Percentiles rank a stretch among this genome's conserved stretches.
Conservation (phyloP, 2,888 invertebrate species). For the Electrophaes corylata region DNA sequence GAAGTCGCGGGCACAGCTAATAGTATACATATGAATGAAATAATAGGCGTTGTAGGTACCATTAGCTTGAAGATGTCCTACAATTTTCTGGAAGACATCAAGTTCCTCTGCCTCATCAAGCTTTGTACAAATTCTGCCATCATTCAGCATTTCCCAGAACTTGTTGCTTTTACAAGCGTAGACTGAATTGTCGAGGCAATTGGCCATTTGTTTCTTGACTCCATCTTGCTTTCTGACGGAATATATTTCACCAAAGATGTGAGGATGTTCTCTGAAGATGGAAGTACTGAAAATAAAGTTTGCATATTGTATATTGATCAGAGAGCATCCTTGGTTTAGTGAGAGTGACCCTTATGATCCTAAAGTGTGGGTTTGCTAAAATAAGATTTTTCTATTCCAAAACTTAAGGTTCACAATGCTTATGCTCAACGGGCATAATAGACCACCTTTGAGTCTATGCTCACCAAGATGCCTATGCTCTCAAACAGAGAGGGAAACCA, state of each 20-base stretch:
- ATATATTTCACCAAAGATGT: slow-evolving; percentile 24
- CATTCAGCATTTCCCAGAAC: slow-evolving; percentile 20
- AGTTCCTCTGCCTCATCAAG: slow-evolving; percentile 7
- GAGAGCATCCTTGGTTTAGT: too few species aligned
- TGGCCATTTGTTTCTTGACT: not conserved
- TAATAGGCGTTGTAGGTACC: not conserved
- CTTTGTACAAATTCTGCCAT: slow-evolving; percentile 8
- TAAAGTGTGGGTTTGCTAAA: too few species aligned
- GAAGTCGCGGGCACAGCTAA: too few species aligned
- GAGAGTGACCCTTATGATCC: too few species aligned
- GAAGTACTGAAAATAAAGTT: slow-evolving; percentile 16
- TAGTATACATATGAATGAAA: too few species aligned
- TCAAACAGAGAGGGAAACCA: too few species aligned
- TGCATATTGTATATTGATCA: not conserved
- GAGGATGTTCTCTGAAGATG: slow-evolving; percentile 17
- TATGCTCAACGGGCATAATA: too few species aligned
- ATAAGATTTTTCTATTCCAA: too few species aligned
- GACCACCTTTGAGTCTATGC: too few species aligned
- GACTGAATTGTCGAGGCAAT: slow-evolving; percentile 12
- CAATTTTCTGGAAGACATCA: slow-evolving; percentile 24
- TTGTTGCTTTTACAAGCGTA: slow-evolving; percentile 20
- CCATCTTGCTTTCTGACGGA: slow-evolving; percentile 12
- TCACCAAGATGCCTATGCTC: too few species aligned
- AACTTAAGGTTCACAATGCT: too few species aligned
- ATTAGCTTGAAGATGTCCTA: slow-evolving; percentile 1